phyloP scores from a whole-genome alignment of 2,797 vertebrate genomes.

The Leptodactylus fallax region DNA sequence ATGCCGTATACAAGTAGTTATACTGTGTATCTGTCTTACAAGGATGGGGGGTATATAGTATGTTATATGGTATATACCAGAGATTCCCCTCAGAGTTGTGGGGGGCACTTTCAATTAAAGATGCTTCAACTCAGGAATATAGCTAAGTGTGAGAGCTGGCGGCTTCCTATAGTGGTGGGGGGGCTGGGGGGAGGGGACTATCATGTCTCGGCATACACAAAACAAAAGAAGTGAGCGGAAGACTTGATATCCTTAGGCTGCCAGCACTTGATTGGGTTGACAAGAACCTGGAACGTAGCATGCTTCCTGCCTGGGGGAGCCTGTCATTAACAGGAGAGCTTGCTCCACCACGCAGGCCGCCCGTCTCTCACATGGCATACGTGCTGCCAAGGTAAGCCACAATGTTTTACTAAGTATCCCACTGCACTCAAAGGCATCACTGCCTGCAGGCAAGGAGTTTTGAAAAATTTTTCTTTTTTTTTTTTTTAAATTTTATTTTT shows the following conservation, averaged over 20 bases:
- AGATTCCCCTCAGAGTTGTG: neutral
- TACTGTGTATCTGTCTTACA: too few species aligned
- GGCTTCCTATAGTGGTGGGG: conserved; percentile 35
- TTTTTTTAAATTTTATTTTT: neutral
- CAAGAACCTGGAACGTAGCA: conserved; percentile 36
- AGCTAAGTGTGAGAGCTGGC: neutral
- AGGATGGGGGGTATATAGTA: too few species aligned
- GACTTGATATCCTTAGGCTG: conserved; percentile 43
- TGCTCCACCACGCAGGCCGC: neutral
- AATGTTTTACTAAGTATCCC: neutral
- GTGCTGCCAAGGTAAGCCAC: conserved; percentile 16
- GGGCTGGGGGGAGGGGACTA: conserved; percentile 11
- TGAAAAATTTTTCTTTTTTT: neutral
- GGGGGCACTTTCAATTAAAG: neutral
- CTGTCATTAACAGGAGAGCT: conserved; percentile 34
- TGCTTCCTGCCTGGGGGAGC: conserved; percentile 28
- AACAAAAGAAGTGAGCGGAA: conserved; percentile 53
- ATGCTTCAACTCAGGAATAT: neutral
- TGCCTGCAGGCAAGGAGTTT: neutral
- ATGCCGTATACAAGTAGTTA: too few species aligned
- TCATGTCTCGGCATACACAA: conserved; percentile 38
- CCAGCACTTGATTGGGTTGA: conserved; percentile 44
- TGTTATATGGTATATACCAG: too few species aligned
- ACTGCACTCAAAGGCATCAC: too few species aligned
- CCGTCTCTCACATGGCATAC: conserved; percentile 42